A percentile compares a stretch with the other conserved stretches of the same genome.
Conservation (phyloP, 2,888 invertebrate genomes). For the Carpatolechia fugitivella region DNA sequence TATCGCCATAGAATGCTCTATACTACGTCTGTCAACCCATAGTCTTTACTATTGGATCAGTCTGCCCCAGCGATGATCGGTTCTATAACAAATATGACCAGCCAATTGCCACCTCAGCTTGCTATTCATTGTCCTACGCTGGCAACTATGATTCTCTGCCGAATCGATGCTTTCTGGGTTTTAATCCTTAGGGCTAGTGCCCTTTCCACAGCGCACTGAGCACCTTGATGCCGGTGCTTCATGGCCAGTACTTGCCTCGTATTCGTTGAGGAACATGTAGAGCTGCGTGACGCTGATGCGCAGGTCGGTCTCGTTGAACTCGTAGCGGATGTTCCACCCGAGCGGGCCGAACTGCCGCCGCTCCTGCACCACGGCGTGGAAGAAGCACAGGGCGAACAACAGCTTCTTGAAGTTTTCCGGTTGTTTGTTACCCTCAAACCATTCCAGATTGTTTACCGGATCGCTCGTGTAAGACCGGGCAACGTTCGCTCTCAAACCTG, state of each 20-base stretch:
- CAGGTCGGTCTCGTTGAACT: constrained; percentile 97
- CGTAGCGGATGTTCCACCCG: constrained; percentile 97
- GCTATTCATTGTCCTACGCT: no score
- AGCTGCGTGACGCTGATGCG: constrained; percentile 93
- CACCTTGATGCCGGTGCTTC: no score
- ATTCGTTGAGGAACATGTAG: constrained; percentile 91
- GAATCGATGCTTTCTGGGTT: no score
- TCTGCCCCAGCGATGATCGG: no score
- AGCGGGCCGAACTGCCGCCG: constrained; percentile 94
- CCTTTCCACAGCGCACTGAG: no score
- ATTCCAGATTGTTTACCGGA: constrained; percentile 92
- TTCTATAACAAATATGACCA: no score
- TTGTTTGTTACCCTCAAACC: constrained; percentile 92
- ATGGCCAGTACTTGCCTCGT: constrained; percentile 79
- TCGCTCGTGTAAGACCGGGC: constrained; percentile 90
- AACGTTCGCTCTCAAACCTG: constrained; percentile 88
- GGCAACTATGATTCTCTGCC: no score
- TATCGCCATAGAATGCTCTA: no score
- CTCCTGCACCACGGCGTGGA: constrained; percentile 96
- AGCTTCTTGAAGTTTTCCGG: constrained; percentile 88
- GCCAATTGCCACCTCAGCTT: no score
- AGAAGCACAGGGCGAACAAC: constrained; percentile 93
- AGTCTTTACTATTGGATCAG: no score
- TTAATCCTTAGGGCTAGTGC: no score
- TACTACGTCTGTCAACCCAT: no score